Evolutionary conservation across 2,113 vertebrate genomes (phyloP).

Genomic region (Pterocles burchelli): DNA sequence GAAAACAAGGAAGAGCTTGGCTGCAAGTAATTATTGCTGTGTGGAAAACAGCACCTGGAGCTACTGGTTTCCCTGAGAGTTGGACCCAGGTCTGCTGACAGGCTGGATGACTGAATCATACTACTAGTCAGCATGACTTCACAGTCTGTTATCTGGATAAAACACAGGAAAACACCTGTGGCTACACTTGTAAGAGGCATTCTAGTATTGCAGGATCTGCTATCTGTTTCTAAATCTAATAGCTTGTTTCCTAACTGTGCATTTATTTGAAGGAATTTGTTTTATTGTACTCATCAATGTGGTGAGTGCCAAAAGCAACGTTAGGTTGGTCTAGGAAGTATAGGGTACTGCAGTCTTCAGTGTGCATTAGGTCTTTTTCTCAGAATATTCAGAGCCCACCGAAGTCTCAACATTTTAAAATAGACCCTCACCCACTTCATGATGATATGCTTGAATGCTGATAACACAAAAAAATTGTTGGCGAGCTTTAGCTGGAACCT

Average conservation of each 20-base stretch:
- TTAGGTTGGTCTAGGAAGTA: not conserved
- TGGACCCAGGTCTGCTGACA: not conserved
- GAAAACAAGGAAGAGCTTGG: not conserved
- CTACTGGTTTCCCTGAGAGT: fast-evolving
- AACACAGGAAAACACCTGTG: not conserved
- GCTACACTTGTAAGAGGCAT: not conserved
- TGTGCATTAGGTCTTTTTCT: not conserved
- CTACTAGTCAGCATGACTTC: not conserved
- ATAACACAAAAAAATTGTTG: not conserved
- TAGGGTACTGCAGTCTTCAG: not conserved
- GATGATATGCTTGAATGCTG: not conserved
- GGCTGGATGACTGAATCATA: not conserved
- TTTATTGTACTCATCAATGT: not conserved
- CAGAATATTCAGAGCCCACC: not conserved
- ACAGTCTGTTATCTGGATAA: not conserved
- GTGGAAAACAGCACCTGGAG: not conserved
- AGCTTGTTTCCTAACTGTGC: not conserved
- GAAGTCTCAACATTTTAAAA: not conserved
- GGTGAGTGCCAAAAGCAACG: not conserved
- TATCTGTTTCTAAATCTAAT: not conserved
- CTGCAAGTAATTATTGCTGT: not conserved
- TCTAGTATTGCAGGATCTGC: not conserved
- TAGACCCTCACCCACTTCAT: not conserved
- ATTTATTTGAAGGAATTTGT: not conserved
- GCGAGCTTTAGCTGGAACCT: not conserved